Evolutionary conservation across 2,888 invertebrate species (phyloP), one percentile per base, ranked within the genome.

Genomic region (Drosophila recens): DNA sequence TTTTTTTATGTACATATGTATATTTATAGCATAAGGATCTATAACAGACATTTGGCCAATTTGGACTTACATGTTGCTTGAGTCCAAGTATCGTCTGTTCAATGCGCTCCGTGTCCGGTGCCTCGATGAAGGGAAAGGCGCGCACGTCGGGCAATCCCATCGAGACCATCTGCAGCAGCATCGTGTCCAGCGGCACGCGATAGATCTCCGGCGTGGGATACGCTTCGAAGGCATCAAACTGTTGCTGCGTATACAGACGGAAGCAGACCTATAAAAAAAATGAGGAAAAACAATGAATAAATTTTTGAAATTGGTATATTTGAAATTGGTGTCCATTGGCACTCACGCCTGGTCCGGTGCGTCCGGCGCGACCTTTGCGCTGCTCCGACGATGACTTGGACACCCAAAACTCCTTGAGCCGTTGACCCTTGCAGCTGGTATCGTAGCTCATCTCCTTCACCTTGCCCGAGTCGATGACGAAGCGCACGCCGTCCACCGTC

Each of bases 351-450:
- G 99, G 99, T 3, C 99, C 97, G 23, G 97, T 98, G 90, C 99
- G 94, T 1, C 99, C 99, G 53, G 98, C 98, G 87, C 99, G 94
- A 10, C 99, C 99, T 92, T 98, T 98, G 58, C 99, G 94, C 92
- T 99, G 99, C 90, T 99, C 98, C 4, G 99, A 98, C 87, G 98
- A 98, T 0, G 99, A 99, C 93, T 97, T 95, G n/a, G 98, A 98
- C 77, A 99, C 97, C 96, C 97, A 98, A 91, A 98, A 98, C 93
- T 99, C 99, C 91, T 98, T 97, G 1, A 98, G 93, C 42, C 96
- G 94, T 90, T 98, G 98, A 94, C 99, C 97, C 91, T 98, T 98
- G 63, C 96, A 96, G 1, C 95, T 95, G 0, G 97, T 95, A 92
- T 99, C 98, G 90, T 97, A 99, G 87, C 96, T 97, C 98, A 99